Evolutionary conservation across 2,113 vertebrate species (phyloP).

Genomic region (Benitochromis conjunctus): DNA sequence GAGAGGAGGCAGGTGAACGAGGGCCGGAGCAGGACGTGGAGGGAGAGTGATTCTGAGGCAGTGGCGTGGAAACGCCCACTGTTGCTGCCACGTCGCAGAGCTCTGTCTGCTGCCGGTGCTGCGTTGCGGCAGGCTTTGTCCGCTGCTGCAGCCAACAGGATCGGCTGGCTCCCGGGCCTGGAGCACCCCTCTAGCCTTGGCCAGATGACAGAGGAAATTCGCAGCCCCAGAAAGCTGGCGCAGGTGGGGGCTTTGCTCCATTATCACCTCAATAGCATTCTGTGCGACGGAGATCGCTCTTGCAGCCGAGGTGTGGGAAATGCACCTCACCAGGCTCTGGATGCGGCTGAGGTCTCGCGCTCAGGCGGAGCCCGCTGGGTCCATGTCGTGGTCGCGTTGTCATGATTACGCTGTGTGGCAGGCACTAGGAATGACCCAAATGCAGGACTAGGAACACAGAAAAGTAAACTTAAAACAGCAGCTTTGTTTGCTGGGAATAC

Average conservation of each 20-base stretch:
- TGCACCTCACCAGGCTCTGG: not conserved
- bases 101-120: not conserved
- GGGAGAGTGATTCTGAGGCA: not conserved
- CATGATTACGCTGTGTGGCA: not conserved
- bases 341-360: not conserved
- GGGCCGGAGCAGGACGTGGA: not conserved
- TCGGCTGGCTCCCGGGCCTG: fast-evolving
- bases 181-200: not conserved
- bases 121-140: fast-evolving
- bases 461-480: not conserved
- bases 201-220: not conserved
- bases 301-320: not conserved
- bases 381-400: not conserved
- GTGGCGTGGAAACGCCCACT: not conserved
- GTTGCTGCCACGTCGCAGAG: fast-evolving
- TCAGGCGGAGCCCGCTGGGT: not conserved
- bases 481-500: not conserved
- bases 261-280: not conserved
- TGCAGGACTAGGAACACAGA: not conserved
- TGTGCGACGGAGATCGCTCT: not conserved
- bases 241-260: not conserved
- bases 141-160: not conserved
- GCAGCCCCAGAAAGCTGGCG: not conserved
- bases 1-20: not conserved
- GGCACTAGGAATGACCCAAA: not conserved